A percentile compares a stretch with the other conserved stretches of the same genome.
Conservation (phyloP, 2,113 vertebrate genomes). For the Lathamus discolor region DNA sequence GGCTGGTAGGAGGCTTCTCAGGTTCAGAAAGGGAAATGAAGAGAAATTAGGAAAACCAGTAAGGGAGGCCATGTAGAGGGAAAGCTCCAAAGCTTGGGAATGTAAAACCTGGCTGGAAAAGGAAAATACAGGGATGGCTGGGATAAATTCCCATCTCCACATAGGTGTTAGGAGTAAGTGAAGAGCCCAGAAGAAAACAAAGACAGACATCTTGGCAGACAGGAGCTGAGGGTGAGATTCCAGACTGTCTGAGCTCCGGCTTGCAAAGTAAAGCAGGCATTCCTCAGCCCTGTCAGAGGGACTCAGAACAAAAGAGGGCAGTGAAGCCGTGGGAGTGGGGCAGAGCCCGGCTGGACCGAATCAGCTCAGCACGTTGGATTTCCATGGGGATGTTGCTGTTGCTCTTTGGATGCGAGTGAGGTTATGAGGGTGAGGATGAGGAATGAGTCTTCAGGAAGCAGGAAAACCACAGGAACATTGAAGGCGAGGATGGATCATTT, state of each 20-base stretch:
- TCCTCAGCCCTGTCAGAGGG: background rate
- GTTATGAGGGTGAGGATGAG: background rate
- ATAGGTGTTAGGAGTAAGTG: background rate
- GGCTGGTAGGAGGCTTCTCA: background rate
- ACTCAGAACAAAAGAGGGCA: accelerated
- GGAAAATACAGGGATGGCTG: background rate
- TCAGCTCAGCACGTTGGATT: background rate
- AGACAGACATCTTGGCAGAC: conserved; percentile 5
- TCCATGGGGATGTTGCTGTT: background rate
- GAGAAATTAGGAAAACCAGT: background rate
- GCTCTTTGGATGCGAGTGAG: background rate
- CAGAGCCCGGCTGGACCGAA: background rate
- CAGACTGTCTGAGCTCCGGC: conserved; percentile 12
- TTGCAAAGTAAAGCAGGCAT: background rate
- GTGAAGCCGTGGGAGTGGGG: background rate
- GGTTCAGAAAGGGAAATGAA: background rate
- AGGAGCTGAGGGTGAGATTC: conserved; percentile 36
- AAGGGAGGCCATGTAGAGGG: background rate
- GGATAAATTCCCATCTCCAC: background rate
- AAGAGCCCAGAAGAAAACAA: conserved; percentile 25
- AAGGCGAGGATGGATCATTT: background rate
- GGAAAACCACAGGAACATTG: background rate
- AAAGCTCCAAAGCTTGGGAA: background rate
- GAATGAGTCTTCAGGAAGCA: background rate
- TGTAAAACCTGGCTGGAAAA: background rate